Conservation (phyloP, 2,113 vertebrate genomes). For the Phocoena sinus region DNA sequence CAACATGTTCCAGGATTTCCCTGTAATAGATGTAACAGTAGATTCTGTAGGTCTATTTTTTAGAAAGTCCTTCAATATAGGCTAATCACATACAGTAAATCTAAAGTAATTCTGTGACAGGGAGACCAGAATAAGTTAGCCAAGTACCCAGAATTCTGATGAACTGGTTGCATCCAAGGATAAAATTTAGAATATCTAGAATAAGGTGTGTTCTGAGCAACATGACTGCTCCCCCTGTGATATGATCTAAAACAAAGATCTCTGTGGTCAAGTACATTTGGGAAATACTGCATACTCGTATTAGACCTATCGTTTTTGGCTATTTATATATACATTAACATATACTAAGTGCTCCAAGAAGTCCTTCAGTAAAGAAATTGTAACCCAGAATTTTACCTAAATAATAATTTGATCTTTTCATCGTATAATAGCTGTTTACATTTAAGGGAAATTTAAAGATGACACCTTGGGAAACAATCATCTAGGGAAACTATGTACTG, state of each 20-base stretch:
- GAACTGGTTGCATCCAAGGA: background rate
- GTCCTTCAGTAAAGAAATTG: constrained; percentile 3
- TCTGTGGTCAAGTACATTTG: background rate
- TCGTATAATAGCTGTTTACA: background rate
- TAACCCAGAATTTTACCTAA: constrained; percentile 14
- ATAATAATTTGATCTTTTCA: background rate
- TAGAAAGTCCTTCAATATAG: background rate
- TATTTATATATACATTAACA: background rate
- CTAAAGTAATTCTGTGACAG: constrained; percentile 8
- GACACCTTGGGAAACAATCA: background rate
- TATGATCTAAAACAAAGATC: background rate
- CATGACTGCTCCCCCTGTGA: background rate
- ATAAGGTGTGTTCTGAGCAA: background rate
- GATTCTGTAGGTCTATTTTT: background rate
- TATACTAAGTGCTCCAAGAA: constrained; percentile 12
- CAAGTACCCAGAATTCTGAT: background rate
- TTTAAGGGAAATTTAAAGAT: constrained; percentile 13
- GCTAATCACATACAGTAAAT: background rate
- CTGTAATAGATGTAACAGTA: background rate
- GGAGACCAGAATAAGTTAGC: background rate
- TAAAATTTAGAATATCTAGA: constrained; percentile 32
- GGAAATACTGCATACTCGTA: background rate
- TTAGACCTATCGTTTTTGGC: background rate
- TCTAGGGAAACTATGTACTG: background rate
- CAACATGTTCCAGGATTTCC: background rate